A percentile compares a stretch with the other conserved stretches of the same genome.
phyloP scores from a whole-genome alignment of 2,797 vertebrate species.

The Toxotes lorentzi region DNA sequence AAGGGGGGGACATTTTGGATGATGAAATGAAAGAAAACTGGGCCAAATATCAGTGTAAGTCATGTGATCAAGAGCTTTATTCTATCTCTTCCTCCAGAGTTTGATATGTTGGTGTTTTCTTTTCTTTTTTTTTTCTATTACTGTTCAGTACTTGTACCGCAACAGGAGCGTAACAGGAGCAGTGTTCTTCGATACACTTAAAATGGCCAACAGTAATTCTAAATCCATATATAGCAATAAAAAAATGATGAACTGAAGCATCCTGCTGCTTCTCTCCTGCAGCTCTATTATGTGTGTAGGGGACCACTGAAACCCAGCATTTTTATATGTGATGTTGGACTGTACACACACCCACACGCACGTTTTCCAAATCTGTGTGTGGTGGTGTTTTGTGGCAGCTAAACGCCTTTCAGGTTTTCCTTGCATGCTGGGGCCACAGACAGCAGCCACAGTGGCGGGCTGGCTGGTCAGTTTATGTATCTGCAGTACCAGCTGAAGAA shows the following conservation, averaged over 20 bases:
- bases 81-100: conserved; percentile 63
- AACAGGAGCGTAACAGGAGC: conserved; percentile 52
- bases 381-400: conserved; percentile 81
- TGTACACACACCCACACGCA: conserved; percentile 50
- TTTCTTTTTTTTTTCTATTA: conserved; percentile 33
- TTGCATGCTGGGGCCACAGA: conserved; percentile 75
- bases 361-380: conserved; percentile 55
- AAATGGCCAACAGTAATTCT: conserved; percentile 53
- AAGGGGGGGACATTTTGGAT: conserved; percentile 30
- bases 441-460: conserved; percentile 49
- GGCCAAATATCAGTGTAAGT: conserved; percentile 72
- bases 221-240: conserved; percentile 78
- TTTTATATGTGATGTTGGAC: conserved; percentile 69
- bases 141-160: conserved; percentile 51
- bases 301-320: conserved; percentile 76
- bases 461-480: conserved; percentile 50
- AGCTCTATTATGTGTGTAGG: conserved; percentile 69
- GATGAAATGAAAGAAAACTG: conserved; percentile 58
- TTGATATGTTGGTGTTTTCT: conserved; percentile 57
- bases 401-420: conserved; percentile 80
- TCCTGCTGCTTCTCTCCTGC: conserved; percentile 65
- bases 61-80: conserved; percentile 71
- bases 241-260: conserved; percentile 56
- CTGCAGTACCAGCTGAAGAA: conserved; percentile 52
- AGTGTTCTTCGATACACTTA: conserved; percentile 30